Conservation (phyloP, 2,888 invertebrate species). For the Augochlorella aurata region DNA sequence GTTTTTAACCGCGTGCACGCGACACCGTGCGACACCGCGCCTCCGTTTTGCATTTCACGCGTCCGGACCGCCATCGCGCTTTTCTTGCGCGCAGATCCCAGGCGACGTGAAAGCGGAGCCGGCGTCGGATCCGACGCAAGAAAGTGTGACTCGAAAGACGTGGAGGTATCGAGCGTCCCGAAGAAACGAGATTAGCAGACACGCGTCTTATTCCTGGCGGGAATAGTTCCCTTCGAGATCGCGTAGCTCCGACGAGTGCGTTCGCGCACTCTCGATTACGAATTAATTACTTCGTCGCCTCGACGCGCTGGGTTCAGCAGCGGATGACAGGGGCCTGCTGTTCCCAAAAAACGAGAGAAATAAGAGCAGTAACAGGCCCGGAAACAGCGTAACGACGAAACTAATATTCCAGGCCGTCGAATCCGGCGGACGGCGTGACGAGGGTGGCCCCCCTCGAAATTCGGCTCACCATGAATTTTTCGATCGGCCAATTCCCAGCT, state of each 20-base stretch:
- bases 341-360: not conserved
- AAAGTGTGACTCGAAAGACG: conserved; percentile 44
- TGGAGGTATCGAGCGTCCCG: conserved; percentile 9
- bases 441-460: conserved; percentile 35
- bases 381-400: conserved; percentile 34
- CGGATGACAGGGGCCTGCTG: not conserved
- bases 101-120: conserved; percentile 58
- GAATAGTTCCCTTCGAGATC: not conserved
- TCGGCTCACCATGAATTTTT: conserved; percentile 77
- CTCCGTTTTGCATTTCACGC: conserved; percentile 9
- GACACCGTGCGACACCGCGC: not conserved
- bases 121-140: conserved; percentile 31
- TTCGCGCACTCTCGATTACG: no score
- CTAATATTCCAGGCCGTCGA: conserved; percentile 40
- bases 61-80: conserved; percentile 21
- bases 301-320: no score
- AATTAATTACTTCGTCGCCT: no score
- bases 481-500: conserved; percentile 79
- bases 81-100: conserved; percentile 47
- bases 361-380: not conserved
- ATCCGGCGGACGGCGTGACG: not conserved
- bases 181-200: not conserved
- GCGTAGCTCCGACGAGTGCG: not conserved
- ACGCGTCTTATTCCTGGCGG: not conserved
- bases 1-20: not conserved